phyloP scores from a whole-genome alignment of 2,113 vertebrate species.

The Crypturellus undulatus region DNA sequence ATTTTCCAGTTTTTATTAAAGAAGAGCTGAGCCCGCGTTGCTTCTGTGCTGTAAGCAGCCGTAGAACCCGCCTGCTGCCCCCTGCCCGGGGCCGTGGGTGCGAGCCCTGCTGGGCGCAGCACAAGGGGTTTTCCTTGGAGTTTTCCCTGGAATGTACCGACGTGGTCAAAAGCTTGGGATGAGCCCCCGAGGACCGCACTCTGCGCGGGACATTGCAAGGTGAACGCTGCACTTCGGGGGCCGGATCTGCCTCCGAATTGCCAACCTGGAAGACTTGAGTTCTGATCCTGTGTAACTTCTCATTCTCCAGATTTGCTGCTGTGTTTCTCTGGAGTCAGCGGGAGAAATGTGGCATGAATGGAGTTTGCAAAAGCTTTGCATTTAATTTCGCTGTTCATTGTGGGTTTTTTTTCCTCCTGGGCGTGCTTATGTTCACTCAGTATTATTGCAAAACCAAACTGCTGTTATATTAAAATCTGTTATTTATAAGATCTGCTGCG shows the following conservation, averaged over 20 bases:
- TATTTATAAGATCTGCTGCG: neutral
- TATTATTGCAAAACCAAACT: neutral
- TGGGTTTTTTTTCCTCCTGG: neutral
- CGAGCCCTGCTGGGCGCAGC: neutral
- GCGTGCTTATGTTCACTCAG: neutral
- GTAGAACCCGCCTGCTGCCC: neutral
- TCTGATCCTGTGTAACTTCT: rapidly evolving
- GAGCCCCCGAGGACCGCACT: rapidly evolving
- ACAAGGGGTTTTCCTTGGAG: neutral
- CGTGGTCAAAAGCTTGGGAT: neutral
- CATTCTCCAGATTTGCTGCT: neutral
- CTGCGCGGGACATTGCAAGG: rapidly evolving
- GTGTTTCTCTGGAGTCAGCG: neutral
- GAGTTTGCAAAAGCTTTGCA: neutral
- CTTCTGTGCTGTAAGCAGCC: neutral
- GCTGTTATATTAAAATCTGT: neutral
- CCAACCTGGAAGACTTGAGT: rapidly evolving
- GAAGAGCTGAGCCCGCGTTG: neutral
- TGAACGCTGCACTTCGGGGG: neutral
- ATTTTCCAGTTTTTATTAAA: neutral
- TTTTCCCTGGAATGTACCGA: neutral
- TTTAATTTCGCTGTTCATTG: rapidly evolving
- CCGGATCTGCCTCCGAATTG: neutral
- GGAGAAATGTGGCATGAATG: rapidly evolving
- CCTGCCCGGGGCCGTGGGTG: too few species aligned